Evolutionary conservation across 92 coral and sea anemone genomes (phyloP).

Genomic region (Meandrina meandrites): DNA sequence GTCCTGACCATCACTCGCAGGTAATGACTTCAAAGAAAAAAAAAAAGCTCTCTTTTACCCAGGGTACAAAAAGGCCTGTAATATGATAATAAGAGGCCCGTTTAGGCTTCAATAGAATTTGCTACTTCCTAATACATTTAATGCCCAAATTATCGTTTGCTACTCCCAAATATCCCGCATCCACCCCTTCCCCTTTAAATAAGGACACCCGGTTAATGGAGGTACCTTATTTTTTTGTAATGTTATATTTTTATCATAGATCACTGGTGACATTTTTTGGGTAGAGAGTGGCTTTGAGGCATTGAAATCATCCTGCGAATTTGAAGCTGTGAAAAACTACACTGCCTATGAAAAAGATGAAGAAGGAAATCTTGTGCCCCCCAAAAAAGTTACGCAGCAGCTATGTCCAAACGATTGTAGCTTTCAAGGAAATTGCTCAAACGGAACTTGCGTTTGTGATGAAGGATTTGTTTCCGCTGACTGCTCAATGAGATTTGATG

Average conservation of each 20-base stretch:
- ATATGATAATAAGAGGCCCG: too few relatives aligned
- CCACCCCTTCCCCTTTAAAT: neutral
- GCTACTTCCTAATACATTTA: too few relatives aligned
- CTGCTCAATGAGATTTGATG: conserved; percentile 51
- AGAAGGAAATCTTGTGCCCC: neutral
- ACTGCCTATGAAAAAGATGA: neutral
- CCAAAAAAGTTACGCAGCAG: neutral
- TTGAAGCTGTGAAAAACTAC: neutral
- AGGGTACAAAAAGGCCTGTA: too few relatives aligned
- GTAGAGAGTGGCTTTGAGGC: neutral
- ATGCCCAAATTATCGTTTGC: too few relatives aligned
- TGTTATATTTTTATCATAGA: too few relatives aligned
- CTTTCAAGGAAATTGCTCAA: conserved; percentile 54
- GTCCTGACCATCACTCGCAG: too few relatives aligned
- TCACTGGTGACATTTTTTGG: neutral
- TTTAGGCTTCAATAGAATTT: too few relatives aligned
- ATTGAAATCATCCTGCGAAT: neutral
- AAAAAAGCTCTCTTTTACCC: too few relatives aligned
- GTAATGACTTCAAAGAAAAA: too few relatives aligned
- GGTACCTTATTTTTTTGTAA: too few relatives aligned
- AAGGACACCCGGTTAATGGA: neutral
- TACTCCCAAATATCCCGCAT: too few relatives aligned
- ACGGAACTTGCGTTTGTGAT: conserved; percentile 54
- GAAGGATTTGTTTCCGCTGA: conserved; percentile 56
- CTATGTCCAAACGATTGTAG: conserved; percentile 67